phyloP scores from a whole-genome alignment of 2,797 vertebrate species.

The Ambastaia sidthimunki region DNA sequence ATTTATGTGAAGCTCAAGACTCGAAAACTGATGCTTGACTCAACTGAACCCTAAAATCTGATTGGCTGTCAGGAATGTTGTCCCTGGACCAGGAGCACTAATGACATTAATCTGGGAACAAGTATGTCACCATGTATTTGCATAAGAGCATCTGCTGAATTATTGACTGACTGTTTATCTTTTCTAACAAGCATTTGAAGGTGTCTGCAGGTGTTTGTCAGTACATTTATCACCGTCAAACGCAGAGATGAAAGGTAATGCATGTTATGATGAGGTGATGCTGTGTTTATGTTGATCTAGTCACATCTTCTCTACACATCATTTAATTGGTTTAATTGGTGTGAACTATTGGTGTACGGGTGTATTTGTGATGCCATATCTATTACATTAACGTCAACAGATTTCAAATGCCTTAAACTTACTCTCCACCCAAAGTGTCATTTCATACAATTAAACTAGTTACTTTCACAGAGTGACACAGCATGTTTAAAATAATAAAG shows the following conservation, averaged over 20 bases:
- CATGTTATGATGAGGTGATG: conserved; percentile 17
- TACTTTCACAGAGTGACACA: not conserved
- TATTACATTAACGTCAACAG: conserved; percentile 20
- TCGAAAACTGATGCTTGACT: not conserved
- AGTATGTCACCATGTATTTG: no score
- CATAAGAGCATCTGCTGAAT: not conserved
- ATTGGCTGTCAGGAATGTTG: no score
- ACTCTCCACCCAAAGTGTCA: not conserved
- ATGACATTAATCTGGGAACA: no score
- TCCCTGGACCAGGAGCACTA: no score
- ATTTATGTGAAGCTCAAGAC: not conserved
- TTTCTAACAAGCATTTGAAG: not conserved
- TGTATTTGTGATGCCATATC: not conserved
- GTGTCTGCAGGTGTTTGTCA: conserved; percentile 16
- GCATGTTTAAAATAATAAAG: no score
- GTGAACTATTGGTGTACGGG: not conserved
- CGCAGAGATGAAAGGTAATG: not conserved
- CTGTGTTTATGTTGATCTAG: conserved; percentile 31
- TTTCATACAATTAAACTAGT: conserved; percentile 24
- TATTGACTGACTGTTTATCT: not conserved
- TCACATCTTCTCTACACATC: conserved; percentile 14
- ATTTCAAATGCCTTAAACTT: conserved; percentile 10
- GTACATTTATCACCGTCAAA: conserved; percentile 14
- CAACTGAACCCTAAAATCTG: not conserved
- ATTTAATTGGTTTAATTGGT: conserved; percentile 21